Evolutionary conservation across 1,140 invertebrate genomes (phyloP).

Genomic region (Bombus consobrinus): DNA sequence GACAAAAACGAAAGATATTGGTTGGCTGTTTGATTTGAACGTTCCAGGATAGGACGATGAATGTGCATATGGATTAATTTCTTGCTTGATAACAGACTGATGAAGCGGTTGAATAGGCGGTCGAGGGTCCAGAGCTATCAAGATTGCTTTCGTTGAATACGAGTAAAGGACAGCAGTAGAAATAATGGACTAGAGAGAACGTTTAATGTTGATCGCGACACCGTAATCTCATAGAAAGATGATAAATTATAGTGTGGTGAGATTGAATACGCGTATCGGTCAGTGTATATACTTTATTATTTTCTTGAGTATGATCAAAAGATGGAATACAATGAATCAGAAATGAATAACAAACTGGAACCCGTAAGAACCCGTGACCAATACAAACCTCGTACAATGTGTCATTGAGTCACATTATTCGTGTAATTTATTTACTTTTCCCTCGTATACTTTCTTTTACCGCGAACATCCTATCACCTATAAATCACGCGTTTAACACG

Average conservation of each 20-base stretch:
- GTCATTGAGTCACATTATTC: neutral
- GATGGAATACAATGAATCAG: no score
- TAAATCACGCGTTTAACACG: constrained; percentile 17
- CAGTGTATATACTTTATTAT: neutral
- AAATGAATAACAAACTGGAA: neutral
- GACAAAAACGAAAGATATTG: constrained; percentile 2
- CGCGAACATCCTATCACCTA: neutral
- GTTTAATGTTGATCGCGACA: neutral
- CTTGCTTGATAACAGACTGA: constrained; percentile 21
- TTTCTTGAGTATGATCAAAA: neutral
- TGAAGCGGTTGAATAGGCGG: constrained; percentile 10
- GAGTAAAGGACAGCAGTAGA: neutral
- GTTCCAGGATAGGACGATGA: neutral
- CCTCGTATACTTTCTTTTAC: neutral
- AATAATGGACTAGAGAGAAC: neutral
- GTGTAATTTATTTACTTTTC: constrained; percentile 5
- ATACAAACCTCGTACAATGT: neutral
- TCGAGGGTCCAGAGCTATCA: neutral
- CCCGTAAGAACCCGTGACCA: no score
- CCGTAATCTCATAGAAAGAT: no score
- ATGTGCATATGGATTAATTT: constrained; percentile 23
- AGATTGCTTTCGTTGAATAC: constrained; percentile 16
- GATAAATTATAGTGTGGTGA: neutral
- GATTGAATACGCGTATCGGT: no score
- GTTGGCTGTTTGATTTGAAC: neutral